Conservation (phyloP, 2,797 vertebrate genomes). For the Arremon brunneinucha region DNA sequence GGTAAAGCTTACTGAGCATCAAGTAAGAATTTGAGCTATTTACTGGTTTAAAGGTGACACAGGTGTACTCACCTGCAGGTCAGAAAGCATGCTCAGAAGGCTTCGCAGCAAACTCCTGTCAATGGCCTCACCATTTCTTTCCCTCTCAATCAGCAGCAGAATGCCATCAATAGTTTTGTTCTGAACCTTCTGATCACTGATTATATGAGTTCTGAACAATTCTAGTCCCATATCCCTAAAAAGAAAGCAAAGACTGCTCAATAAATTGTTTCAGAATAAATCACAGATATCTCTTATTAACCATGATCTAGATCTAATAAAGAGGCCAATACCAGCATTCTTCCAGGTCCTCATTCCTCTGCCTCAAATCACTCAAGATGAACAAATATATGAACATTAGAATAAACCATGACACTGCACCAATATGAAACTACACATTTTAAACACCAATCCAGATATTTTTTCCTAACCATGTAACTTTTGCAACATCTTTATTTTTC, state of each 20-base stretch:
- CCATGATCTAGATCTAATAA: neutral
- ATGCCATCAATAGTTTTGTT: slow-evolving; percentile 98
- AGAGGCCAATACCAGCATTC: neutral
- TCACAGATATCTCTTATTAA: neutral
- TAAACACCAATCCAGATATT: neutral
- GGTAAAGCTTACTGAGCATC: neutral
- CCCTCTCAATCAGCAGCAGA: slow-evolving; percentile 92
- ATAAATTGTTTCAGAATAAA: neutral
- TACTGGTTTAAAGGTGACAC: neutral
- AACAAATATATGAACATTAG: neutral
- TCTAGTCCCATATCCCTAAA: slow-evolving; percentile 98
- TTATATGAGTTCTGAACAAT: slow-evolving; percentile 98
- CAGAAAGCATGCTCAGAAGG: slow-evolving; percentile 97
- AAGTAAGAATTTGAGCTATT: neutral
- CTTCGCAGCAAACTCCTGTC: slow-evolving; percentile 95
- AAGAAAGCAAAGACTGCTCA: slow-evolving; percentile 31
- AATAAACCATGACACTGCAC: neutral
- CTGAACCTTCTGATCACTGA: slow-evolving; percentile 97
- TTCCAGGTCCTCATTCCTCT: neutral
- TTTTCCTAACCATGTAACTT: neutral
- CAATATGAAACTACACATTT: neutral
- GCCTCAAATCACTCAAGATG: neutral
- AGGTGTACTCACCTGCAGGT: slow-evolving; percentile 86
- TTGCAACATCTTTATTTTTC: neutral
- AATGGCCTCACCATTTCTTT: slow-evolving; percentile 94